A percentile compares a stretch with the other conserved stretches of the same genome.
These are phyloP conservation scores for Blomia tropicalis DNA, from an alignment of 2,888 invertebrate species.

Conservation along the genomic window DNA sequence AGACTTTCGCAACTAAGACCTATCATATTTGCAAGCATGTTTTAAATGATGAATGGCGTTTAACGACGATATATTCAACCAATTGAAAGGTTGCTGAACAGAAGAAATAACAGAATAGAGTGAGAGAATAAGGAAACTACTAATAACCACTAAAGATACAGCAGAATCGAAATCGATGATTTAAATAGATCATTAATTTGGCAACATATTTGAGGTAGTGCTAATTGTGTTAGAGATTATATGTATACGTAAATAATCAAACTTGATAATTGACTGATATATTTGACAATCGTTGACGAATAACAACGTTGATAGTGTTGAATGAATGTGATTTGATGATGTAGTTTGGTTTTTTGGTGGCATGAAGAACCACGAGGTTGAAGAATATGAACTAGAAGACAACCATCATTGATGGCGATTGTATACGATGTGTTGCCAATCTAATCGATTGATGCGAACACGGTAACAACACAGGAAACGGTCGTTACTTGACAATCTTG, in stretches of 20 bases:
- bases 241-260: too few relatives aligned
- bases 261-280: too few relatives aligned
- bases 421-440: too few relatives aligned
- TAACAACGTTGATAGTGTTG: too few relatives aligned
- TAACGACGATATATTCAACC: too few relatives aligned
- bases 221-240: too few relatives aligned
- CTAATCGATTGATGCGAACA: background rate
- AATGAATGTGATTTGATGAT: background rate
- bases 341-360: too few relatives aligned
- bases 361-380: too few relatives aligned
- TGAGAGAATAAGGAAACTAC: background rate
- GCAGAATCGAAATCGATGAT: background rate
- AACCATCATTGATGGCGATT: background rate
- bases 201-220: conserved; percentile 12
- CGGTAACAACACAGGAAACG: conserved; percentile 5
- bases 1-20: conserved; percentile 13
- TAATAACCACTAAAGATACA: background rate
- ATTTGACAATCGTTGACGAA: too few relatives aligned
- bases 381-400: background rate
- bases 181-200: background rate
- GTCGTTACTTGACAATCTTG: background rate
- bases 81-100: too few relatives aligned
- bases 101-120: background rate
- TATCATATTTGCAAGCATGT: conserved; percentile 14
- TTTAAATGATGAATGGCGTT: too few relatives aligned